Base-by-base conservation (phyloP, 2,888 invertebrate genomes). In the Leptinotarsa rubiginosa region DNA sequence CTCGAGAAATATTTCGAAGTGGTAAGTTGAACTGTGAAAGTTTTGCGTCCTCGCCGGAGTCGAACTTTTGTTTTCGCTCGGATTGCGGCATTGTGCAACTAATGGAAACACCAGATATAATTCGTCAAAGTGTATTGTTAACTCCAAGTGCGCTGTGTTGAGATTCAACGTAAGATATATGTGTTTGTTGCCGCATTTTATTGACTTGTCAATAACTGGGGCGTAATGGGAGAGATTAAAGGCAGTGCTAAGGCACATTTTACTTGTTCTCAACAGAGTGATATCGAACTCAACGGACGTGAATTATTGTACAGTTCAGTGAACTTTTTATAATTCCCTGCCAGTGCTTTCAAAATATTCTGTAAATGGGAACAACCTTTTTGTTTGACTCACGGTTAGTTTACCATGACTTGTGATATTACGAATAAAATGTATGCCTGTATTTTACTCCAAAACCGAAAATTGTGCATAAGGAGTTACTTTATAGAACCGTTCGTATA, bases 21-120 rank as follows among this genome's bases (percentile, higher is more conserved):
- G 56, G 56, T 22, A 56, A 22, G 56, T 56, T 56, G 56, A 56
- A 56, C 56, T 56, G 56, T 22, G 56, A 56, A 56, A 56, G 20
- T 56, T 56, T 56, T 20, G 13, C 56, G 56, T 56, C 56, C 13
- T 56, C 56, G 4, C 3, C 5, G 22, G 56, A 56, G 56, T 15
- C 22, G 56, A 56, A 56, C 56, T 56, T 56, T 56, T 56, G 56
- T 56, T 56, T 56, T 56, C 56, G 56, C 56, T 20, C 13, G 56
- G 15, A 56, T 56, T 56, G 56, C 18, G 56, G 56, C 56, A 56
- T 70, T 70, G 65, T 70, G 70, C 65, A 70, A 25, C 50, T 47
- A 49, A 70, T 70, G 70, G 70, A 70, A 70, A 65, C 70, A 52
- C 31, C 25, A 70, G 70, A 70, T 70, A 70, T 64, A 65, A 70